Percentiles rank a stretch among this genome's conserved stretches.
phyloP scores from a whole-genome alignment of 2,113 vertebrate genomes.

The Thermophis baileyi region DNA sequence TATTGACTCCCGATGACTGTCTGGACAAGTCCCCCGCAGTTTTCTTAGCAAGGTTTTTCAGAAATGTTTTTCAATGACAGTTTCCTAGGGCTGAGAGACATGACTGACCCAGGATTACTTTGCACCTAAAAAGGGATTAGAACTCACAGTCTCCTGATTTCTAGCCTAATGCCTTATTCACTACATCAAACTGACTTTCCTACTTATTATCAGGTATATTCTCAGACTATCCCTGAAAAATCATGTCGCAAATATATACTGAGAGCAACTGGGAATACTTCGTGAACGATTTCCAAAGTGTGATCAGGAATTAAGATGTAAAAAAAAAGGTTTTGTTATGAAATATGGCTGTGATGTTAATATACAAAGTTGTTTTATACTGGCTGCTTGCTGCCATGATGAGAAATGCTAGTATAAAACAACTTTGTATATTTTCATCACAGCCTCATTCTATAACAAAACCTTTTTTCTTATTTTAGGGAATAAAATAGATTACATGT shows the following conservation, averaged over 20 bases:
- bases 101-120: not conserved
- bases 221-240: not conserved
- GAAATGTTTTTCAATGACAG: not conserved
- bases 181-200: not conserved
- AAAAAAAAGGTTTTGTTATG: not conserved
- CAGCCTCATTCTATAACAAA: not conserved
- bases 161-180: not conserved
- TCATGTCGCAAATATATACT: not conserved
- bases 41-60: not conserved
- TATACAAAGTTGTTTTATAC: not conserved
- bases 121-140: not conserved
- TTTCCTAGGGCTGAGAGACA: not conserved
- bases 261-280: not conserved
- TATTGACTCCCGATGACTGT: not conserved
- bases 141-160: not conserved
- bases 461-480: not conserved
- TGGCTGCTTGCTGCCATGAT: not conserved
- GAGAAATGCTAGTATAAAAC: not conserved
- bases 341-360: not conserved
- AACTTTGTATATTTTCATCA: not conserved
- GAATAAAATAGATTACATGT: not conserved
- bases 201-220: not conserved
- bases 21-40: not conserved
- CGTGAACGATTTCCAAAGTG: not conserved
- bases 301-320: not conserved